phyloP scores from a whole-genome alignment of 2,888 invertebrate genomes.

The Galeopsomyia nigrocyanea region DNA sequence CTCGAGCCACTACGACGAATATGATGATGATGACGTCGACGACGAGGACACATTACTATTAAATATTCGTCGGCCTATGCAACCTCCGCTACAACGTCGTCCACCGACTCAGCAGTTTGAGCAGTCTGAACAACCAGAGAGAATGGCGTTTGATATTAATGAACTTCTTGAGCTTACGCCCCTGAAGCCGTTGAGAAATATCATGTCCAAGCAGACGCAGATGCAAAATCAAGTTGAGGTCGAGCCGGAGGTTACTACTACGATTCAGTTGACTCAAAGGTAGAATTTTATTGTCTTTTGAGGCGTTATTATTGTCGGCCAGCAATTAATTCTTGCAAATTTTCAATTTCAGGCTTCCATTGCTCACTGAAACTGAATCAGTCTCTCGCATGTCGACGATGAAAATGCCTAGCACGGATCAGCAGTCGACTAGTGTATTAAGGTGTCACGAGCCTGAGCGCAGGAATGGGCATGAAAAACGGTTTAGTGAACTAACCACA shows the following conservation, averaged over 20 bases:
- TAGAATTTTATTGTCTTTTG: background rate
- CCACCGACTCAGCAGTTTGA: background rate
- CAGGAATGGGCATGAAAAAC: background rate
- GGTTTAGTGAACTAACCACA: slow-evolving; percentile 23
- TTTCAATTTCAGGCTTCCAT: slow-evolving; percentile 1
- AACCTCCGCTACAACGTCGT: background rate
- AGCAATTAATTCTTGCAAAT: no score
- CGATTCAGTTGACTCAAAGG: slow-evolving; percentile 43
- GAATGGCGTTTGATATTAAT: slow-evolving; percentile 55
- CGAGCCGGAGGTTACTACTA: slow-evolving; percentile 34
- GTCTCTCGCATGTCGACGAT: slow-evolving; percentile 10
- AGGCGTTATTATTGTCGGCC: background rate
- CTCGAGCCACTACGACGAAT: slow-evolving; percentile 15
- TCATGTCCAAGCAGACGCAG: slow-evolving; percentile 13
- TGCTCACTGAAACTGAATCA: slow-evolving; percentile 1
- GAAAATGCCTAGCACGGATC: slow-evolving; percentile 12
- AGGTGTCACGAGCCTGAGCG: slow-evolving; percentile 15
- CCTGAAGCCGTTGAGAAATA: slow-evolving; percentile 35
- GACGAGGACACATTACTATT: slow-evolving; percentile 62
- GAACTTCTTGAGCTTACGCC: slow-evolving; percentile 55
- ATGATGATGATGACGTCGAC: slow-evolving; percentile 51
- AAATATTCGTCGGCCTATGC: slow-evolving; percentile 35
- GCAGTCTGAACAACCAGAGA: slow-evolving; percentile 33
- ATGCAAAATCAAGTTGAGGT: slow-evolving; percentile 24
- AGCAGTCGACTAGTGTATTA: background rate